These are phyloP conservation scores for Charadrius vociferus DNA, from an alignment of 2,113 vertebrate genomes.

Conservation along the genomic window DNA sequence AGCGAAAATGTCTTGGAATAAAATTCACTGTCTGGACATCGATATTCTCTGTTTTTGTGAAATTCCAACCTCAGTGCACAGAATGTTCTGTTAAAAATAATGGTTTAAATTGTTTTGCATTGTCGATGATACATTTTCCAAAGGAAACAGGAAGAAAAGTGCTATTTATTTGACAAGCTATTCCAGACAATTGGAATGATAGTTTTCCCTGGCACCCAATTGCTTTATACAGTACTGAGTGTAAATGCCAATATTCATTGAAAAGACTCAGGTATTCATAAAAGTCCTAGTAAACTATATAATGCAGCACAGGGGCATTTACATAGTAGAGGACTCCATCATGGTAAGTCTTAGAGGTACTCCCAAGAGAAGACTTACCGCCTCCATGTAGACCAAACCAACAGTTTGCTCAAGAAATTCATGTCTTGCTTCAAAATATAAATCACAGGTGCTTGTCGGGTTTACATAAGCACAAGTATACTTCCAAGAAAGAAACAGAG, in stretches of 20 bases:
- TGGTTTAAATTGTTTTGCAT: not conserved
- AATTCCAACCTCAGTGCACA: not conserved
- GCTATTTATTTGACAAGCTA: not conserved
- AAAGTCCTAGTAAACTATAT: not conserved
- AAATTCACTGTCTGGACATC: not conserved
- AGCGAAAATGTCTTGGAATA: not conserved
- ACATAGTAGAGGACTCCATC: not conserved
- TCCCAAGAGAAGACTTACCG: not conserved
- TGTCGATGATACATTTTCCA: not conserved
- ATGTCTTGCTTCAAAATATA: not conserved
- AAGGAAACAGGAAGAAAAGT: conserved; percentile 15
- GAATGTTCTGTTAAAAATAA: not conserved
- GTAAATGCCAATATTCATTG: not conserved
- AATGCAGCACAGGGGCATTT: not conserved
- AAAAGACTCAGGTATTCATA: not conserved
- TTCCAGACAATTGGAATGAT: not conserved
- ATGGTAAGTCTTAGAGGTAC: not conserved
- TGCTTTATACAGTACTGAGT: not conserved
- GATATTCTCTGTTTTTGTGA: not conserved
- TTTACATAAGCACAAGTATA: conserved; percentile 20
- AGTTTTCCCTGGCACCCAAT: not conserved
- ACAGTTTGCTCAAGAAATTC: conserved; percentile 11
- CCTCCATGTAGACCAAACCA: conserved; percentile 10
- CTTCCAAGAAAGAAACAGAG: not conserved
- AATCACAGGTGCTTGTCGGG: conserved; percentile 14